Conservation (phyloP, 2,113 vertebrate species). For the Tamias sibiricus region DNA sequence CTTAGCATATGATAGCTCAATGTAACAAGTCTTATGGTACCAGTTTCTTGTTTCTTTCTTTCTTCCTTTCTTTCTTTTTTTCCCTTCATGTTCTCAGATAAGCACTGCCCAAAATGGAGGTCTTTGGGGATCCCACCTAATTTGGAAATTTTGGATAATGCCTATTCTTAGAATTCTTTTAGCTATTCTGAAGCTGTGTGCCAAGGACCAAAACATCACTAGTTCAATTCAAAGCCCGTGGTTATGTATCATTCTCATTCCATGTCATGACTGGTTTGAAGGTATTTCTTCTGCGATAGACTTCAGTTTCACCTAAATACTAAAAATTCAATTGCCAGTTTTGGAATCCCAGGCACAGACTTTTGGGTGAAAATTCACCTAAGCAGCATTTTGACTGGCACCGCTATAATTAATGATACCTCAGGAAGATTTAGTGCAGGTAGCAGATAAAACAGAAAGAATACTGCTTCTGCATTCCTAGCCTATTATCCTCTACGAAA, state of each 20-base stretch:
- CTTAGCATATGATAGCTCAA: not conserved
- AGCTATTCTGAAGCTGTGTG: not conserved
- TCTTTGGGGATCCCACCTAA: not conserved
- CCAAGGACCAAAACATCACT: not conserved
- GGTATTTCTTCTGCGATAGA: not conserved
- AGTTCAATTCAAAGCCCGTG: not conserved
- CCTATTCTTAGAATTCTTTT: not conserved
- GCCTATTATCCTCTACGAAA: conserved; percentile 87
- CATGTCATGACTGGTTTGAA: not conserved
- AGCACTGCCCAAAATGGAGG: not conserved
- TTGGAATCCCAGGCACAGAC: conserved; percentile 73
- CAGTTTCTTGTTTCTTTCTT: not conserved
- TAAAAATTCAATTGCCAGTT: conserved; percentile 78
- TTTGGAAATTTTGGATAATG: not conserved
- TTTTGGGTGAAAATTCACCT: conserved; percentile 75
- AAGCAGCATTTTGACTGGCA: conserved; percentile 77
- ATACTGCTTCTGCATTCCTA: conserved; percentile 83
- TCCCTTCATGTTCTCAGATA: not conserved
- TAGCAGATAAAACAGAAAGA: conserved; percentile 87
- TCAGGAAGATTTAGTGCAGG: conserved; percentile 85
- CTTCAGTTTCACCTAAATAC: conserved; percentile 72
- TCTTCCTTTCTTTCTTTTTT: too few relatives aligned
- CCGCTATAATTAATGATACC: conserved; percentile 85
- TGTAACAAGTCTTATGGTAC: not conserved
- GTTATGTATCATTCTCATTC: not conserved